These are phyloP conservation scores for Mesoclemmys tuberculata DNA, from an alignment of 2,113 vertebrate genomes.

Conservation along the genomic window DNA sequence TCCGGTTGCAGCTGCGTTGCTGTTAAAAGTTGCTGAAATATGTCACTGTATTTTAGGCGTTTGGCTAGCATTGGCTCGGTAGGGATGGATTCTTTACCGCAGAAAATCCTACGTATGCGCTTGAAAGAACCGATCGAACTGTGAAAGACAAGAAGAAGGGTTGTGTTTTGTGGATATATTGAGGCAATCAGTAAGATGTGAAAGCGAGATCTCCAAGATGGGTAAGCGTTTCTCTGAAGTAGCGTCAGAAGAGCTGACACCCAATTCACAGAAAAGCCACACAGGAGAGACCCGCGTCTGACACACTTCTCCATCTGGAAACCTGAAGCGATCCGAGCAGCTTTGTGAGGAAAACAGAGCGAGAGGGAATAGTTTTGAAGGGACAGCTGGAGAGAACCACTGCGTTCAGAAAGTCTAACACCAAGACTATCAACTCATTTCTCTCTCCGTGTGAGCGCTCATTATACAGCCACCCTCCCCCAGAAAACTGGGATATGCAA, in stretches of 20 bases:
- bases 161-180: not conserved
- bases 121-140: not conserved
- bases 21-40: not conserved
- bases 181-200: not conserved
- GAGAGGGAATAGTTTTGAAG: not conserved
- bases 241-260: not conserved
- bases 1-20: not conserved
- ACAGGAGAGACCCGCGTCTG: not conserved
- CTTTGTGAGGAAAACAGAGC: not conserved
- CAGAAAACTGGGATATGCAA: not conserved
- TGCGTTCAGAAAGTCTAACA: not conserved
- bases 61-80: not conserved
- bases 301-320: not conserved
- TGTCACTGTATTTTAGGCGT: not conserved
- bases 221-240: not conserved
- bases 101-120: not conserved
- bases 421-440: not conserved
- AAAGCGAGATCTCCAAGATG: not conserved
- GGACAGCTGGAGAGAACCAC: not conserved
- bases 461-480: not conserved
- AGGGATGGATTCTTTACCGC: not conserved
- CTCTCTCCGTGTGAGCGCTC: not conserved
- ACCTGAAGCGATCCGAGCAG: not conserved
- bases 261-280: not conserved
- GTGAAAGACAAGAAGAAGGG: not conserved